These are phyloP conservation scores for Pelvicachromis taeniatus DNA, from an alignment of 2,113 vertebrate genomes.

Conservation along the genomic window DNA sequence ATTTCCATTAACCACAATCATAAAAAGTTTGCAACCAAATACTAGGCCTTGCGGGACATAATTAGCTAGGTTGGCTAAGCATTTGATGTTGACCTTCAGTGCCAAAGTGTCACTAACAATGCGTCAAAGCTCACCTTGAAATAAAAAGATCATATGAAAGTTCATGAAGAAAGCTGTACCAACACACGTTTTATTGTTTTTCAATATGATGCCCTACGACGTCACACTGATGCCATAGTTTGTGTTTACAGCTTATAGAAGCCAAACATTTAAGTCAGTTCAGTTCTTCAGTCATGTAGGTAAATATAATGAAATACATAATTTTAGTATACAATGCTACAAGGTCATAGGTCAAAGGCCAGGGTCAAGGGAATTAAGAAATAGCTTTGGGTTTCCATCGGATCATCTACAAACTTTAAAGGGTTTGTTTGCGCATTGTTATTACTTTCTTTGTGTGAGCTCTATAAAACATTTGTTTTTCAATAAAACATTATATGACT, in stretches of 20 bases:
- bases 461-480: too few relatives aligned
- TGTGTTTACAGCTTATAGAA: neutral
- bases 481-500: too few relatives aligned
- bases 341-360: neutral
- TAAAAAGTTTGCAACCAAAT: neutral
- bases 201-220: too few relatives aligned
- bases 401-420: neutral
- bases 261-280: neutral
- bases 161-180: too few relatives aligned
- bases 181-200: too few relatives aligned
- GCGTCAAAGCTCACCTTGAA: too few relatives aligned
- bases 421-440: rapidly evolving
- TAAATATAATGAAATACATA: neutral
- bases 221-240: too few relatives aligned
- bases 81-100: too few relatives aligned
- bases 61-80: too few relatives aligned
- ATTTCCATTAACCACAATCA: neutral
- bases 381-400: neutral
- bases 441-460: neutral
- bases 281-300: neutral
- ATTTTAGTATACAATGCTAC: neutral
- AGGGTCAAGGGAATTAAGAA: neutral
- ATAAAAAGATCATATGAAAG: too few relatives aligned
- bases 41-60: neutral
- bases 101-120: too few relatives aligned